Evolutionary conservation across 2,888 invertebrate genomes (phyloP).

Genomic region (Minunthozetes semirufus): DNA sequence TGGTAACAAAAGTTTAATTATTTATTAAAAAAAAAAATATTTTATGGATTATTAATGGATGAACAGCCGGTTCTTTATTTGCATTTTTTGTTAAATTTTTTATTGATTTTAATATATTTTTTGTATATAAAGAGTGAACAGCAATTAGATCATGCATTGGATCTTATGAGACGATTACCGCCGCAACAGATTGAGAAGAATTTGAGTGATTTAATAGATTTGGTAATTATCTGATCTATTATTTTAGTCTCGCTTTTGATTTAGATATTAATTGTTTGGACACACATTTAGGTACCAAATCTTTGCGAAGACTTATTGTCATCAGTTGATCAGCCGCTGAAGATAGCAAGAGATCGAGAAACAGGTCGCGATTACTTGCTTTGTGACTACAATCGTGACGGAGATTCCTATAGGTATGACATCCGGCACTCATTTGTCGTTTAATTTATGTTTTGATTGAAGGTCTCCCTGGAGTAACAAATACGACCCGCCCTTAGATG

Average conservation of each 20-base stretch:
- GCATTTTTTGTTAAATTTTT: not conserved
- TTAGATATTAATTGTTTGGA: not conserved
- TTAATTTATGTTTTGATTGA: conserved; percentile 26
- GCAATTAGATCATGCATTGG: conserved; percentile 96
- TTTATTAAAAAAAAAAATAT: not conserved
- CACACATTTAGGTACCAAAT: conserved; percentile 73
- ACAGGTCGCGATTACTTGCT: conserved; percentile 93
- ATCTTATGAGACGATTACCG: conserved; percentile 95
- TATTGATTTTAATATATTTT: not conserved
- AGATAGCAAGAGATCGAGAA: conserved; percentile 85
- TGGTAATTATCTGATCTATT: conserved; percentile 54
- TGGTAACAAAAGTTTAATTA: not conserved
- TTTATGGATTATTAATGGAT: not conserved
- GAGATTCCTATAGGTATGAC: conserved; percentile 81
- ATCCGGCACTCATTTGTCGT: conserved; percentile 15
- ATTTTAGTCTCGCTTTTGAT: not conserved
- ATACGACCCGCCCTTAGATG: conserved; percentile 94
- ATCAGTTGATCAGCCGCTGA: conserved; percentile 95
- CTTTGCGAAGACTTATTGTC: conserved; percentile 94
- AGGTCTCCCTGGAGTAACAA: conserved; percentile 98
- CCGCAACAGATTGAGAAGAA: conserved; percentile 99
- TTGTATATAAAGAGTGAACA: conserved; percentile 28
- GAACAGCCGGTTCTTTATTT: not conserved
- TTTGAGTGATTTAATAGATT: conserved; percentile 90
- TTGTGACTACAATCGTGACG: conserved; percentile 98